Conservation (phyloP, 1,140 invertebrate species). For the Plodia interpunctella region DNA sequence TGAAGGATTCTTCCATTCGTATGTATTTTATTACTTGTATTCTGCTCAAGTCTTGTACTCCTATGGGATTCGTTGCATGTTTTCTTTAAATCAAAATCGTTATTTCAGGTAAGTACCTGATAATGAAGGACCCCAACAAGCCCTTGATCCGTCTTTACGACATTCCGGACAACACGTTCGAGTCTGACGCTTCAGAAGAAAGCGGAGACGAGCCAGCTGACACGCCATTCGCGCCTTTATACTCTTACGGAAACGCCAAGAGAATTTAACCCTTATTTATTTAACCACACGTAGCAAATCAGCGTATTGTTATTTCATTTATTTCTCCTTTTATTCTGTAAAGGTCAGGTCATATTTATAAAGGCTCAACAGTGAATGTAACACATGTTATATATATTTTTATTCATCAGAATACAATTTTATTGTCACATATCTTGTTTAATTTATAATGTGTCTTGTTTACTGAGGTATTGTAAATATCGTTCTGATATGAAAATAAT, state of each 20-base stretch:
- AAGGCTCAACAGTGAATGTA: too few relatives aligned
- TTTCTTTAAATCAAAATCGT: not conserved
- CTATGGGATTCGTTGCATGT: too few relatives aligned
- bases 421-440: conserved; percentile 52
- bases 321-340: not conserved
- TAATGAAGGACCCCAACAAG: conserved; percentile 99
- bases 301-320: too few relatives aligned
- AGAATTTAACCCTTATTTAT: conserved; percentile 47
- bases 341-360: too few relatives aligned
- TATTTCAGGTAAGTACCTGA: conserved; percentile 87
- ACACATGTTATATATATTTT: conserved; percentile 31
- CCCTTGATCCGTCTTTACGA: conserved; percentile 97
- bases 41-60: too few relatives aligned
- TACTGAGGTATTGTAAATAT: too few relatives aligned
- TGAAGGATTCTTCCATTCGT: too few relatives aligned
- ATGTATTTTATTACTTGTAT: too few relatives aligned
- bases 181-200: conserved; percentile 96
- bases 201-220: conserved; percentile 88
- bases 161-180: conserved; percentile 98
- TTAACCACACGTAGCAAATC: not conserved
- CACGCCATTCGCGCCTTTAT: conserved; percentile 77
- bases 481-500: too few relatives aligned
- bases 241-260: conserved; percentile 70
- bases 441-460: conserved; percentile 17
- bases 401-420: conserved; percentile 59